A percentile compares a stretch with the other conserved stretches of the same genome.
These are phyloP conservation scores for Darevskia mixta DNA, from an alignment of 2,797 vertebrate genomes.

Conservation along the genomic window DNA sequence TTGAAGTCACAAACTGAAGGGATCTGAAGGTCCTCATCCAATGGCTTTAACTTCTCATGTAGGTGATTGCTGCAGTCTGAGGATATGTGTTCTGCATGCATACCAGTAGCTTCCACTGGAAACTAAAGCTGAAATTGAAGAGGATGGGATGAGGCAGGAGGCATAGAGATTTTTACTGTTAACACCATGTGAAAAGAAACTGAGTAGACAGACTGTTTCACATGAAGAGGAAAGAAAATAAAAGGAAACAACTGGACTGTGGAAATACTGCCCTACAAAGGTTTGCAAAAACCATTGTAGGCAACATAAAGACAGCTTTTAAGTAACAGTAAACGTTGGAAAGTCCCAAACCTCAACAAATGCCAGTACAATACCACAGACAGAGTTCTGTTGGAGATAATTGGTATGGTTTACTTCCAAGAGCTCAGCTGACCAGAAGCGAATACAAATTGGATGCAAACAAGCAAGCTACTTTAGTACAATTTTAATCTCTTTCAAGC, in stretches of 20 bases:
- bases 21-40: neutral
- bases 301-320: neutral
- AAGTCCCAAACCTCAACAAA: neutral
- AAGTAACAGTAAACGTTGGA: neutral
- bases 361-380: neutral
- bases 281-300: neutral
- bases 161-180: neutral
- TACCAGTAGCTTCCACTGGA: neutral
- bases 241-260: neutral
- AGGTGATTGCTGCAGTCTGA: neutral
- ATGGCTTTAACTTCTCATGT: neutral
- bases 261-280: neutral
- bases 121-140: neutral
- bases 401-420: neutral
- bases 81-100: neutral
- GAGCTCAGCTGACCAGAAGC: neutral
- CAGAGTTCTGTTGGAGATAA: neutral
- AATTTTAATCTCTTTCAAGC: neutral
- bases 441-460: neutral
- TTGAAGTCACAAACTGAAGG: neutral
- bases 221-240: neutral
- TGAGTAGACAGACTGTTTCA: neutral
- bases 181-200: neutral
- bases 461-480: neutral
- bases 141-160: neutral